Percentiles rank a stretch among this genome's conserved stretches.
Conservation (phyloP, 2,888 invertebrate species). For the Torymus texanus region DNA sequence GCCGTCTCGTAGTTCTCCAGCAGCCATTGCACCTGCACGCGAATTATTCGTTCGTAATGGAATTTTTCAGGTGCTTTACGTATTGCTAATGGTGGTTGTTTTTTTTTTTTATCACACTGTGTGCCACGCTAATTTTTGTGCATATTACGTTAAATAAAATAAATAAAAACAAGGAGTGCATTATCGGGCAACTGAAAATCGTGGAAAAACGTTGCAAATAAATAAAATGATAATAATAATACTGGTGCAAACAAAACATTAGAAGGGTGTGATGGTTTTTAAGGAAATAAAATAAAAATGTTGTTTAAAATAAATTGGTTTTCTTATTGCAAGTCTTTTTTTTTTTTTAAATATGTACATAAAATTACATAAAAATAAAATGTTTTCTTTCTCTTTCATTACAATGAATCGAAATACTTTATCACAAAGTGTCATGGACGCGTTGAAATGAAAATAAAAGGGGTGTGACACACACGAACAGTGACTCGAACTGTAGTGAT, state of each 20-base stretch:
- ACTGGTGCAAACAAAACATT: background rate
- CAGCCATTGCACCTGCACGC: constrained; percentile 90
- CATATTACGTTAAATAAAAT: constrained; percentile 9
- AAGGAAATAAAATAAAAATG: background rate
- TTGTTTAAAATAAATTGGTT: background rate
- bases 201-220: constrained; percentile 40
- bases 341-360: too few relatives aligned
- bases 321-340: too few relatives aligned
- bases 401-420: constrained; percentile 18
- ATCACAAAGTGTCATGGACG: constrained; percentile 37
- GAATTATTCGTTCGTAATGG: constrained; percentile 10
- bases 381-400: too few relatives aligned
- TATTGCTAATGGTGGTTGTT: too few relatives aligned
- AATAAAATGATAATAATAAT: constrained; percentile 48
- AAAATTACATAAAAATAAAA: too few relatives aligned
- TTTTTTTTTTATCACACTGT: background rate
- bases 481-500: too few relatives aligned
- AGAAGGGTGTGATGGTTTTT: background rate
- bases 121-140: constrained; percentile 22
- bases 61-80: background rate
- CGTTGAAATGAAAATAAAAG: too few relatives aligned
- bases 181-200: constrained; percentile 26
- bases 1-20: constrained; percentile 99
- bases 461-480: too few relatives aligned
- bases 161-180: constrained; percentile 35